Evolutionary conservation across 1,140 invertebrate species (phyloP).

Genomic region (Drosophila prosaltans): DNA sequence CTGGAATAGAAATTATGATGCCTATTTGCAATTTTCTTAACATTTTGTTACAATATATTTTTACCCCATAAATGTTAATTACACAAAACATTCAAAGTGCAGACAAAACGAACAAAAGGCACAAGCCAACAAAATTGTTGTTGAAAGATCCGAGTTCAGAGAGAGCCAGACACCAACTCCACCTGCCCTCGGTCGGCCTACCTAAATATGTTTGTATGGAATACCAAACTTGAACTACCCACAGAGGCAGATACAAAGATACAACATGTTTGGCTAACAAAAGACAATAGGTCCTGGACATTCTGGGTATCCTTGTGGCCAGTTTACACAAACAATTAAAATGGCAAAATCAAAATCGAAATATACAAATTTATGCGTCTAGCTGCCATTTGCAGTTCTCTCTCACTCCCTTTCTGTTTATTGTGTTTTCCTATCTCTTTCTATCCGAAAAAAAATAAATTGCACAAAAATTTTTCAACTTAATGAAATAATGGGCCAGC

Average conservation of each 20-base stretch:
- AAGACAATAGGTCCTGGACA: constrained; percentile 48
- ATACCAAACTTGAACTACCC: not conserved
- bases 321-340: constrained; percentile 73
- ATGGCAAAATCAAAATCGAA: constrained; percentile 80
- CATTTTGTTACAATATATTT: constrained; percentile 28
- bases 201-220: not conserved
- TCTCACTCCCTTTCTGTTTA: not conserved
- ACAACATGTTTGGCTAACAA: constrained; percentile 69
- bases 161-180: too few species aligned
- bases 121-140: constrained; percentile 24
- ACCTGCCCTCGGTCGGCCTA: not conserved
- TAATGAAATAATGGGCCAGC: constrained; percentile 77
- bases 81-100: constrained; percentile 43
- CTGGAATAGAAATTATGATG: constrained; percentile 13
- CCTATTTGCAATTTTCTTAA: constrained; percentile 9
- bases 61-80: constrained; percentile 72
- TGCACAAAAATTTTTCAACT: constrained; percentile 46
- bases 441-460: constrained; percentile 34
- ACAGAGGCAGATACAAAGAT: constrained; percentile 68
- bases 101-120: constrained; percentile 27
- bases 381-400: constrained; percentile 67
- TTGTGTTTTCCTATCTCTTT: not conserved
- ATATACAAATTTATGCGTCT: constrained; percentile 78
- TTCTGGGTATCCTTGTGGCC: constrained; percentile 37
- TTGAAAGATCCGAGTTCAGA: constrained; percentile 32